These are phyloP conservation scores for Eleutherodactylus coqui DNA, from an alignment of 2,797 vertebrate species.

Conservation along the genomic window DNA sequence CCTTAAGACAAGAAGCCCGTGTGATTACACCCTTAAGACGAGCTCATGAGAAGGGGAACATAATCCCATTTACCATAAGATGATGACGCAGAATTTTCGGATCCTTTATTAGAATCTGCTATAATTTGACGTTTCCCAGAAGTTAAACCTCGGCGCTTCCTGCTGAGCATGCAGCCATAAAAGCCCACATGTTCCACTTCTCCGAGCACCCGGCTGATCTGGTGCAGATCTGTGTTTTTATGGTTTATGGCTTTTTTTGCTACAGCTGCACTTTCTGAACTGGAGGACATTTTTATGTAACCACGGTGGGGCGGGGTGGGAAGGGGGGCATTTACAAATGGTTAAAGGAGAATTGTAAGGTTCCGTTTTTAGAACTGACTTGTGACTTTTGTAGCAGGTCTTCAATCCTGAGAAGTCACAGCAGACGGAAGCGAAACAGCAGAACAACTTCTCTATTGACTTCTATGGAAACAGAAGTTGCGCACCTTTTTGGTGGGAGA, in stretches of 20 bases:
- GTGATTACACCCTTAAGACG: neutral
- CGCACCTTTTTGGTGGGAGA: too few relatives aligned
- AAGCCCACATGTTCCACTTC: neutral
- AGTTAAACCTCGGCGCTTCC: neutral
- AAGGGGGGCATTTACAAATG: neutral
- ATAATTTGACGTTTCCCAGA: neutral
- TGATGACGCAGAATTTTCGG: neutral
- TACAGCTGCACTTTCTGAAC: neutral
- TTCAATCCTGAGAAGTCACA: neutral
- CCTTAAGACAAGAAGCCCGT: too few relatives aligned
- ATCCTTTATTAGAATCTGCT: neutral
- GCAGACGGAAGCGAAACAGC: neutral
- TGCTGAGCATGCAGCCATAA: neutral
- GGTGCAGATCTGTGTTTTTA: neutral
- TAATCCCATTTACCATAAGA: neutral
- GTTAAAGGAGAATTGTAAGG: neutral
- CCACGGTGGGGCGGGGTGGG: neutral
- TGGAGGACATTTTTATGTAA: neutral
- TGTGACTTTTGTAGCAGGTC: neutral
- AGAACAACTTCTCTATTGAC: neutral
- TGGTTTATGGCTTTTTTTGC: constrained; percentile 14
- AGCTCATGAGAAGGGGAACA: neutral
- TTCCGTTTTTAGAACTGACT: neutral
- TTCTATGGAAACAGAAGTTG: neutral
- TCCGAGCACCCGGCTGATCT: neutral